Percentiles rank a stretch among this genome's conserved stretches.
phyloP scores from a whole-genome alignment of 2,888 invertebrate genomes.

The Epistrophe grossulariae region DNA sequence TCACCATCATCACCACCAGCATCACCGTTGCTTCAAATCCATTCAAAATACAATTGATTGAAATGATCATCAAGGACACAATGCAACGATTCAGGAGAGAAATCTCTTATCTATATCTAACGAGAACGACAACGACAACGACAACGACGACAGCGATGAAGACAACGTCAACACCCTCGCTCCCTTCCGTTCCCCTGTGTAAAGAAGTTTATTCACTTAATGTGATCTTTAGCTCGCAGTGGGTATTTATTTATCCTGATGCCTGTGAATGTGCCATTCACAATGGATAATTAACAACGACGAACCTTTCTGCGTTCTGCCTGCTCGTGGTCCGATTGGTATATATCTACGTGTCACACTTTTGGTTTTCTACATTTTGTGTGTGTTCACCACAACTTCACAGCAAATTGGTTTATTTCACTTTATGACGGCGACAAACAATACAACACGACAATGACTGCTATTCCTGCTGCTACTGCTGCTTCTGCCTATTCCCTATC shows the following conservation, averaged over 20 bases:
- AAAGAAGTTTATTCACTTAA: constrained; percentile 30
- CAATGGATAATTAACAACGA: constrained; percentile 34
- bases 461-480: neutral
- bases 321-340: neutral
- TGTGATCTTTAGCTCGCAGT: constrained; percentile 26
- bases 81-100: neutral
- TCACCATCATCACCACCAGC: neutral
- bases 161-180: neutral
- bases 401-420: constrained; percentile 46
- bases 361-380: constrained; percentile 21
- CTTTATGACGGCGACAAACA: constrained; percentile 27
- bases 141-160: neutral
- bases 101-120: neutral
- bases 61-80: constrained; percentile 31
- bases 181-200: neutral
- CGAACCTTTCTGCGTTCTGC: neutral
- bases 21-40: neutral
- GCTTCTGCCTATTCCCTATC: neutral
- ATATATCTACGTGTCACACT: constrained; percentile 21
- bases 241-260: constrained; percentile 16
- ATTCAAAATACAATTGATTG: constrained; percentile 52
- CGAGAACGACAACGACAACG: neutral
- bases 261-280: constrained; percentile 6
- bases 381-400: constrained; percentile 13
- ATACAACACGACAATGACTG: neutral